These are phyloP conservation scores for Pogonophryne albipinna DNA, from an alignment of 2,797 vertebrate species.

Conservation along the genomic window DNA sequence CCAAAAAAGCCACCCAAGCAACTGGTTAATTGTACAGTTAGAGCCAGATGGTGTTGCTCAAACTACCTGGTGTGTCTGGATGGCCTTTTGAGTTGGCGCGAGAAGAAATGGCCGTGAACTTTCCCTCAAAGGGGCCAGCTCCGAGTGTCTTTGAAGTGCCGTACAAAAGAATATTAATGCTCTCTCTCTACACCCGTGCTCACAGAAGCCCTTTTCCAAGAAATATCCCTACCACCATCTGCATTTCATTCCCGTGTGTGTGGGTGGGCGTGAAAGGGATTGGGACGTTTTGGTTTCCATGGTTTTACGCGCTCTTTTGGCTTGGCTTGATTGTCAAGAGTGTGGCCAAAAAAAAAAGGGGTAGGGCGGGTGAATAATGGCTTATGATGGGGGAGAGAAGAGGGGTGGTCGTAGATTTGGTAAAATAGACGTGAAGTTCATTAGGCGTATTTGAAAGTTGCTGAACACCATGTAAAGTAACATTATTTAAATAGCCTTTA, in stretches of 20 bases:
- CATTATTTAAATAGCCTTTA: neutral
- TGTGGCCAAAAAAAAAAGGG: slow-evolving; percentile 8
- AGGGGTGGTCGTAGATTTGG: neutral
- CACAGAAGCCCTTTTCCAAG: slow-evolving; percentile 67
- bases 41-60: slow-evolving; percentile 47
- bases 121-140: slow-evolving; percentile 24
- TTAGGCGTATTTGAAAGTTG: neutral
- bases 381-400: neutral
- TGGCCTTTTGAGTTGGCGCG: slow-evolving; percentile 43
- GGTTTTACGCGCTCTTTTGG: slow-evolving; percentile 72
- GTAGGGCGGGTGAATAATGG: neutral
- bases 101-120: slow-evolving; percentile 39
- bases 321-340: slow-evolving; percentile 67
- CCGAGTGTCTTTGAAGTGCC: slow-evolving; percentile 65
- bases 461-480: neutral
- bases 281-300: slow-evolving; percentile 71
- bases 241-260: slow-evolving; percentile 49
- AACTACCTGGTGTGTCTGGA: slow-evolving; percentile 35
- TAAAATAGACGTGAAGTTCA: neutral
- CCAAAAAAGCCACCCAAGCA: slow-evolving; percentile 14
- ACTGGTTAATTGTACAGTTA: slow-evolving; percentile 39
- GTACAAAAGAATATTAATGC: slow-evolving; percentile 83
- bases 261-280: slow-evolving; percentile 62
- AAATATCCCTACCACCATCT: slow-evolving; percentile 57
- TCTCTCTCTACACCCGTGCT: slow-evolving; percentile 62